phyloP scores from a whole-genome alignment of 2,888 invertebrate genomes.

The Bhutanitis thaidina region DNA sequence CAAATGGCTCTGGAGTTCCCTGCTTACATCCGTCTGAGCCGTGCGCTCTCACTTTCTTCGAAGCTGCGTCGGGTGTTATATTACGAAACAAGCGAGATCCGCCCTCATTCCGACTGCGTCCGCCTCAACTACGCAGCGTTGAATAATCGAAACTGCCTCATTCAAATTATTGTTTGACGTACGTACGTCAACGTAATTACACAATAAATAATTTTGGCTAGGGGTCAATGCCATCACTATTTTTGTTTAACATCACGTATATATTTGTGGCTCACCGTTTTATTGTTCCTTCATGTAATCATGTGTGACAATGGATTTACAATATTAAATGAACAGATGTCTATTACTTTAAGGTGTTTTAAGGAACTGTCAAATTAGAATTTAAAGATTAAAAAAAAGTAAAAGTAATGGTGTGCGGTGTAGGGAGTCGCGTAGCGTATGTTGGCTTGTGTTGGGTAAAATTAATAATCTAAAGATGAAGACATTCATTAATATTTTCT shows the following conservation, averaged over 20 bases:
- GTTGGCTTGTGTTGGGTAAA: no score
- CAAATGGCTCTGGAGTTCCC: slow-evolving; percentile 29
- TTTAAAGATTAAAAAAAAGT: no score
- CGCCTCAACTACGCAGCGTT: slow-evolving; percentile 40
- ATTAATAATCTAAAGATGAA: no score
- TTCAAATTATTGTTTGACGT: slow-evolving; percentile 48
- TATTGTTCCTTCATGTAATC: not conserved
- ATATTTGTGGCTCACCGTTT: not conserved
- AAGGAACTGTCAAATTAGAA: no score
- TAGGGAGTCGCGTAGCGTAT: no score
- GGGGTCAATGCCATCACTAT: slow-evolving; percentile 9
- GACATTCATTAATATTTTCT: no score
- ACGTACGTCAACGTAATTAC: slow-evolving; percentile 25
- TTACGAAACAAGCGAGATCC: slow-evolving; percentile 59
- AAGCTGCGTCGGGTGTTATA: slow-evolving; percentile 29
- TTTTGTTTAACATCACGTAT: slow-evolving; percentile 16
- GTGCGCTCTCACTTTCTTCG: slow-evolving; percentile 46
- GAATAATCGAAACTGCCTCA: slow-evolving; percentile 46
- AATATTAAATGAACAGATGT: no score
- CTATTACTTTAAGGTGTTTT: no score
- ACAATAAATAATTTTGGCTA: slow-evolving; percentile 35
- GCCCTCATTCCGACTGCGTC: slow-evolving; percentile 48
- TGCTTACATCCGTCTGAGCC: slow-evolving; percentile 35
- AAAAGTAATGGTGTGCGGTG: no score
- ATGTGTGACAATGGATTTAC: no score